Evolutionary conservation across 2,113 vertebrate genomes (phyloP).

Genomic region (Tragelaphus scriptus): DNA sequence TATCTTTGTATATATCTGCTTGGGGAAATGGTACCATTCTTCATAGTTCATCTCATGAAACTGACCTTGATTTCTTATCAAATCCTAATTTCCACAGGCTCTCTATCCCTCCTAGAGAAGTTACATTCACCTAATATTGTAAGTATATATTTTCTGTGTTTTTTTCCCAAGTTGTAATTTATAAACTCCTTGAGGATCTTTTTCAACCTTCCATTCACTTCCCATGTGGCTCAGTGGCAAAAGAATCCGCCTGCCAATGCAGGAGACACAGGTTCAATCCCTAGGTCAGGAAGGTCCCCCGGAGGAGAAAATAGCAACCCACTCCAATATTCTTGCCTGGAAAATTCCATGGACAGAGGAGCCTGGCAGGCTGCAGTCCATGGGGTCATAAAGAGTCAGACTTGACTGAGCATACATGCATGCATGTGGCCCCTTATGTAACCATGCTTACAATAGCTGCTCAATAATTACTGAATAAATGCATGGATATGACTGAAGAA

Average conservation of each 20-base stretch:
- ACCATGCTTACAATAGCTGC: not conserved
- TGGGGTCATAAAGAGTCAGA: not conserved
- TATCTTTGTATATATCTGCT: not conserved
- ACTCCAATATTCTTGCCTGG: not conserved
- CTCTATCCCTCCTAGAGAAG: not conserved
- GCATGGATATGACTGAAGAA: not conserved
- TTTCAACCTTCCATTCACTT: not conserved
- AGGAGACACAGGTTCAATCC: not conserved
- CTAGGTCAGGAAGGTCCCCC: not conserved
- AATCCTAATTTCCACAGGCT: constrained; percentile 12
- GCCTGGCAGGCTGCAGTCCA: not conserved
- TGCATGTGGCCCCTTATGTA: not conserved
- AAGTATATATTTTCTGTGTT: not conserved
- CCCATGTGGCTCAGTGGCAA: not conserved
- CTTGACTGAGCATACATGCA: not conserved
- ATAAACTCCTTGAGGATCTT: not conserved
- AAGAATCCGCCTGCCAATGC: not conserved
- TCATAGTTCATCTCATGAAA: not conserved
- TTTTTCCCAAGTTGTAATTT: not conserved
- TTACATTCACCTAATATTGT: not conserved
- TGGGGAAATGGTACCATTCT: constrained; percentile 26
- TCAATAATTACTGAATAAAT: constrained; percentile 34
- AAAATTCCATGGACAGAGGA: not conserved
- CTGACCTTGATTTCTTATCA: not conserved
- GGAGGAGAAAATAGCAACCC: not conserved